These are phyloP conservation scores for Sibirionetta formosa DNA, from an alignment of 2,797 vertebrate species.

Conservation along the genomic window DNA sequence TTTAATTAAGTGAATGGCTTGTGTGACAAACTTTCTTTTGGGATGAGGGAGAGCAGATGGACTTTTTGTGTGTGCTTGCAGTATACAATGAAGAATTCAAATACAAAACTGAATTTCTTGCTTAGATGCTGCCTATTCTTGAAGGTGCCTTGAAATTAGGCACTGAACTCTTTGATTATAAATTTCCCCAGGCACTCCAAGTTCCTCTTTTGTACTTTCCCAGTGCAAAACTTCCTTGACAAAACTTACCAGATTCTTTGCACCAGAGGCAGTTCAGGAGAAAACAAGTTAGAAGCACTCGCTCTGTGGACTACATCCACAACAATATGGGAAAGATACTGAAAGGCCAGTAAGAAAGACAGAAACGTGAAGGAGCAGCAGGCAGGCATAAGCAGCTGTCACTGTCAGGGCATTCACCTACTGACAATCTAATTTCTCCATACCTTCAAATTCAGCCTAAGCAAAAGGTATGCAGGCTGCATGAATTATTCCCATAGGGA, in stretches of 20 bases:
- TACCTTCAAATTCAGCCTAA: background rate
- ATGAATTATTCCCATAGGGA: background rate
- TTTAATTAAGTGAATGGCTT: background rate
- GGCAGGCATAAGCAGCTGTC: background rate
- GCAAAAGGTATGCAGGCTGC: background rate
- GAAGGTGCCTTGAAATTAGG: background rate
- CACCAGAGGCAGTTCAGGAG: background rate
- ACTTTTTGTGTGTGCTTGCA: background rate
- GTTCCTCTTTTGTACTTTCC: background rate
- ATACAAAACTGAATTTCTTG: background rate
- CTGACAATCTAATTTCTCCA: background rate
- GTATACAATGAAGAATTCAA: background rate
- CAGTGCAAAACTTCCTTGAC: background rate
- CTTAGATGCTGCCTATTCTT: background rate
- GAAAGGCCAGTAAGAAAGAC: background rate
- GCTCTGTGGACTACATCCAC: background rate
- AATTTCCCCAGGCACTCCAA: background rate
- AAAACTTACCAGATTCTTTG: background rate
- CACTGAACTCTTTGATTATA: background rate
- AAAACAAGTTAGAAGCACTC: background rate
- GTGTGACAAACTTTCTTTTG: background rate
- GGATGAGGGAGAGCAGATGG: background rate
- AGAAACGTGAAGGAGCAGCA: background rate
- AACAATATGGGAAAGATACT: background rate
- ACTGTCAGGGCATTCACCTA: background rate